Conservation (phyloP, 2,888 invertebrate genomes). For the Diloba caeruleocephala region DNA sequence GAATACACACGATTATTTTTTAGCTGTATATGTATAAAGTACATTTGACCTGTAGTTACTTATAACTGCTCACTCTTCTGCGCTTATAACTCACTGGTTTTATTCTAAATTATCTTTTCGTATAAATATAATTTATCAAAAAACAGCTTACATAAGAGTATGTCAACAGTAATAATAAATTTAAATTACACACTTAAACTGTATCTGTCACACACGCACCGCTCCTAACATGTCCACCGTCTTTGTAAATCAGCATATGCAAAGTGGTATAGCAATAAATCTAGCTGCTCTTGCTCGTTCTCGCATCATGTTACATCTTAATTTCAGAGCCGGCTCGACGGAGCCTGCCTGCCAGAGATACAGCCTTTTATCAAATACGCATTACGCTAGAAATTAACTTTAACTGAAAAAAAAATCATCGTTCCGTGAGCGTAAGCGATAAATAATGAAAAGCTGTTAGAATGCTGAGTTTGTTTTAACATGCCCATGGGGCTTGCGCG, state of each 20-base stretch:
- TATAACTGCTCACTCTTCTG: too few relatives aligned
- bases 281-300: conserved; percentile 89
- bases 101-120: neutral
- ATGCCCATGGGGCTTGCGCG: conserved; percentile 81
- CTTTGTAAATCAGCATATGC: conserved; percentile 90
- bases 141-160: conserved; percentile 21
- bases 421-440: conserved; percentile 82
- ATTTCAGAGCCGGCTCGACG: conserved; percentile 88
- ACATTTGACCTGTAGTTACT: too few relatives aligned
- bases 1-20: too few relatives aligned
- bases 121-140: conserved; percentile 16
- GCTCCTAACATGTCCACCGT: conserved; percentile 72
- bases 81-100: neutral
- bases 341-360: conserved; percentile 87
- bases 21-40: too few relatives aligned
- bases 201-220: conserved; percentile 62
- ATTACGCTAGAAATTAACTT: conserved; percentile 88
- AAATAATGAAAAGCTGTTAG: conserved; percentile 86
- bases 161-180: conserved; percentile 10
- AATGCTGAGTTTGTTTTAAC: conserved; percentile 85
- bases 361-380: conserved; percentile 88
- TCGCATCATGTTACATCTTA: conserved; percentile 90
- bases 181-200: conserved; percentile 56
- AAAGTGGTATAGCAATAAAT: conserved; percentile 90
- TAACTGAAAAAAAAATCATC: conserved; percentile 77